Base-by-base conservation (phyloP, 2,888 invertebrate species). In the Eupithecia pulchellata region DNA sequence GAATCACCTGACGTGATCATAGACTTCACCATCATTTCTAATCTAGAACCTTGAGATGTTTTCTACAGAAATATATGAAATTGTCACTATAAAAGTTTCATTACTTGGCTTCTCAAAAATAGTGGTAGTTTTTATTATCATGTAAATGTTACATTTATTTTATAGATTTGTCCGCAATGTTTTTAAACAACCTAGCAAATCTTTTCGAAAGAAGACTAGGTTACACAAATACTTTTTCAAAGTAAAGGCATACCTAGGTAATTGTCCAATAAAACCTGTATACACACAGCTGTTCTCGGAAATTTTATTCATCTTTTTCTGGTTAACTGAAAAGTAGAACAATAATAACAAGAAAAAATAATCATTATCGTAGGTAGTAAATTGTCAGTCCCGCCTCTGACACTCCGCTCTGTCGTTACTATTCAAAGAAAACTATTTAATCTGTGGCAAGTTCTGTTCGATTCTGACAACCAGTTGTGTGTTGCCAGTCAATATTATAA, bases 401-500 rank as follows among this genome's bases (percentile, higher is more conserved):
- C 84, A 87, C 87, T 86, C 81, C 74, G 76, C 42, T 0, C 68
- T 73, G 73, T 72, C 64, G 69, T 29, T 66, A 66, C 61, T 9
- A 3, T 17, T 58, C 42, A 47, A n/a, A 47, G 58, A 30, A 29
- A 58, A 30, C 29, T 58, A 17, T 30, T 29, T 17, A 58, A 58
- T 32, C 60, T 60, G 60, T 32, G 60, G 29, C 60, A 9, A 3
- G 32, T n/a, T 73, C 75, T 72, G 67, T 72, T 75, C 83, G 66
- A 72, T 66, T 66, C 69, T 72, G 82, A 78, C 80, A 81, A 83
- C 84, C 83, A 82, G 84, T 82, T 80, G 83, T 81, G 76, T 78
- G 78, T 72, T 76, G 78, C 80, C 79, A 79, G 79, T 78, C 79
- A 80, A 74, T 76, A 83, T 58, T 91, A 92, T 91, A 91, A 92